These are phyloP conservation scores for Odontocolon sp. DNA, from an alignment of 2,888 invertebrate species.

Conservation along the genomic window DNA sequence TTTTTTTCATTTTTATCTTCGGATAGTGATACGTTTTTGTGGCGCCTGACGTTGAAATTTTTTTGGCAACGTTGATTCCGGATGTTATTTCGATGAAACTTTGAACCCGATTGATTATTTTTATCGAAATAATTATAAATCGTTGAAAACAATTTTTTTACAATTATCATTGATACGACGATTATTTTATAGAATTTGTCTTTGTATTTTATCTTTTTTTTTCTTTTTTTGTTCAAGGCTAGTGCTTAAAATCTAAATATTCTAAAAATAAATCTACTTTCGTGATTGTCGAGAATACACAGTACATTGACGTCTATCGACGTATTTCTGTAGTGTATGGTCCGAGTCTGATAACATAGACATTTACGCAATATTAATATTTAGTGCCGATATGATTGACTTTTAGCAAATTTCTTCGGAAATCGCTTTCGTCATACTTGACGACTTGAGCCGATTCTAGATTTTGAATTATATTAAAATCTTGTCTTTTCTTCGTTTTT, in stretches of 20 bases:
- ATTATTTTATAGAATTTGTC: background rate
- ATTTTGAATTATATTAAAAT: too few species aligned
- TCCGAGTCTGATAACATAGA: constrained; percentile 30
- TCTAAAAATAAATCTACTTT: constrained; percentile 57
- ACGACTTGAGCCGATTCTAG: too few species aligned
- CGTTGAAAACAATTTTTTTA: too few species aligned
- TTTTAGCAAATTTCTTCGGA: background rate
- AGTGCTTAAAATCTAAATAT: constrained; percentile 16
- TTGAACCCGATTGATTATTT: background rate
- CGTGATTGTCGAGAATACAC: constrained; percentile 57
- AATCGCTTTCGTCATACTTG: background rate
- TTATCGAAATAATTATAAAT: background rate
- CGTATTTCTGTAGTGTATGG: background rate
- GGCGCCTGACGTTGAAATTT: too few species aligned
- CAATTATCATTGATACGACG: background rate
- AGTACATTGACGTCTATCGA: background rate
- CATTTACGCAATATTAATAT: constrained; percentile 3
- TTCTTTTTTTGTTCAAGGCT: constrained; percentile 25
- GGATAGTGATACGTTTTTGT: too few species aligned
- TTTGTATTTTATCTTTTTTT: background rate
- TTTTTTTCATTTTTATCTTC: background rate
- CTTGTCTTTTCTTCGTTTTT: too few species aligned
- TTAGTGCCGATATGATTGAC: background rate
- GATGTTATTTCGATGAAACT: background rate
- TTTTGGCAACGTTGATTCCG: background rate